These are phyloP conservation scores for Holothuria glaberrima DNA, from an alignment of 35 echinoderm and acorn worm genomes.

Conservation along the genomic window DNA sequence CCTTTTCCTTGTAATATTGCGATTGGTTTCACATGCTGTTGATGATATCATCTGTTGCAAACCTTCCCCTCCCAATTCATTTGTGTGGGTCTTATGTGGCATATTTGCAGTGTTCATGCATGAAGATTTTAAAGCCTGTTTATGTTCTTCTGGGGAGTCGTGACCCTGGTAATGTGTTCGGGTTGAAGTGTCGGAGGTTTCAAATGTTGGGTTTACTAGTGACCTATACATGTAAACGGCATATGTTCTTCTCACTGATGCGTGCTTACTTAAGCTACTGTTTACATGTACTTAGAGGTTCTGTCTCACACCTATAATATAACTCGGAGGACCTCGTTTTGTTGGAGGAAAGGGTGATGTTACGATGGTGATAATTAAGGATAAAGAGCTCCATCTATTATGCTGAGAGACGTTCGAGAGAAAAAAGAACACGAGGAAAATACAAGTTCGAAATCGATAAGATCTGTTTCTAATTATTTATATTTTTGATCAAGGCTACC, in stretches of 20 bases:
- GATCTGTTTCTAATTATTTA: too few species aligned
- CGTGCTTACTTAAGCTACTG: too few species aligned
- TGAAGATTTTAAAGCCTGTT: too few species aligned
- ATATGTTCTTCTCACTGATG: too few species aligned
- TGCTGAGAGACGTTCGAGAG: too few species aligned
- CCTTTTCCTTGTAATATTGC: background rate
- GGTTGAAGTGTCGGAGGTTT: conserved; percentile 12
- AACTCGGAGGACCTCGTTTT: background rate
- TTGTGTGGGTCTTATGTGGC: background rate
- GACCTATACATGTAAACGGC: background rate
- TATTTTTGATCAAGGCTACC: too few species aligned
- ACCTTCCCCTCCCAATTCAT: background rate
- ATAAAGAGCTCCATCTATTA: too few species aligned
- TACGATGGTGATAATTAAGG: too few species aligned
- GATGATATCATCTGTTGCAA: background rate
- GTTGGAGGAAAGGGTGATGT: too few species aligned
- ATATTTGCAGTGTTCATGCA: too few species aligned
- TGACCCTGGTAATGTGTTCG: conserved; percentile 4
- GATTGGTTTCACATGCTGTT: background rate
- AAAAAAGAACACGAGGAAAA: too few species aligned
- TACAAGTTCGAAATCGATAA: too few species aligned
- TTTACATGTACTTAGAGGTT: conserved; percentile 4
- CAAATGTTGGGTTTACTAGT: conserved; percentile 1
- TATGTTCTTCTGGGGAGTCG: background rate
- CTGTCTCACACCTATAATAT: background rate